Evolutionary conservation across 2,797 vertebrate genomes (phyloP).

Genomic region (Sebastes goodei): DNA sequence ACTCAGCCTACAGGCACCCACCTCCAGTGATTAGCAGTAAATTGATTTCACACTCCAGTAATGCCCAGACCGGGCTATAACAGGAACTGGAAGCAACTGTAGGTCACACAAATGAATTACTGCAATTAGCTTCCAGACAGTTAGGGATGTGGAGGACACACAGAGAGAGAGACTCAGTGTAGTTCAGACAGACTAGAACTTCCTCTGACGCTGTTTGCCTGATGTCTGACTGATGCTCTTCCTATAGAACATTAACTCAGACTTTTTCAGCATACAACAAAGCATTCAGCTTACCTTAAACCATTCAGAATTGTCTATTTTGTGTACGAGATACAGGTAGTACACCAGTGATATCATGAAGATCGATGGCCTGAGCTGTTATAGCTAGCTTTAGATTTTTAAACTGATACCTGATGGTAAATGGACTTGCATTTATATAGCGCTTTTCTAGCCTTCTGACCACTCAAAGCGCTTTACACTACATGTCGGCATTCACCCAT

Average conservation of each 20-base stretch:
- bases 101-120: slow-evolving; percentile 71
- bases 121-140: slow-evolving; percentile 66
- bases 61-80: slow-evolving; percentile 51
- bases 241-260: background rate
- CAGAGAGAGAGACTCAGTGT: slow-evolving; percentile 3
- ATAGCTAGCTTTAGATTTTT: background rate
- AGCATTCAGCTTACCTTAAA: background rate
- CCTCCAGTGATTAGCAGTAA: slow-evolving; percentile 67
- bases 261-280: background rate
- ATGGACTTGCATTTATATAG: no score
- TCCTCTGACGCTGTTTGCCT: background rate
- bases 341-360: background rate
- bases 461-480: no score
- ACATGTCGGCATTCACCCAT: no score
- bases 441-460: no score
- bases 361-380: background rate
- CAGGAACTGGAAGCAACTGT: slow-evolving; percentile 60
- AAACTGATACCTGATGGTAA: background rate
- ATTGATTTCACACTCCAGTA: slow-evolving; percentile 73
- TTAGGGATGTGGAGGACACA: slow-evolving; percentile 38
- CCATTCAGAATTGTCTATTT: background rate
- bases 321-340: background rate
- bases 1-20: slow-evolving; percentile 49
- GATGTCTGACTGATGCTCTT: background rate
- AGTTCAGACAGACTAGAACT: background rate